Conservation (phyloP, 2,888 invertebrate genomes). For the Cheilosia vernalis region DNA sequence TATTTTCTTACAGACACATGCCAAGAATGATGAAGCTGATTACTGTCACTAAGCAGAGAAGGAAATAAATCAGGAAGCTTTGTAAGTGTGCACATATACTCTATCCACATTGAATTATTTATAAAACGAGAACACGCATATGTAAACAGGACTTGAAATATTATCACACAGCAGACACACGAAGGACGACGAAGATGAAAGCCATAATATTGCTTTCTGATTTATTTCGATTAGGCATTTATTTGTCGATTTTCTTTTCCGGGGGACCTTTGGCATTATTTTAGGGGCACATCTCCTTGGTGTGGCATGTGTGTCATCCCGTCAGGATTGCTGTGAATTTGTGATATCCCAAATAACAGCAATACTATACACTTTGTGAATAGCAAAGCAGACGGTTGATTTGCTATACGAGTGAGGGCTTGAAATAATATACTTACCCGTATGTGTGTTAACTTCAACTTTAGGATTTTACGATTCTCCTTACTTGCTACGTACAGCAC, state of each 20-base stretch:
- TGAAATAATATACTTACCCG: background rate
- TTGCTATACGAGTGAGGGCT: constrained; percentile 7
- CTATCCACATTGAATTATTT: constrained; percentile 34
- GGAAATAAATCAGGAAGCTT: constrained; percentile 44
- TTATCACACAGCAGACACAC: background rate
- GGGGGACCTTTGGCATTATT: constrained; percentile 13
- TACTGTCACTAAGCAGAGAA: constrained; percentile 30
- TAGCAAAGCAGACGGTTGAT: constrained; percentile 33
- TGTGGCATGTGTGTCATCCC: background rate
- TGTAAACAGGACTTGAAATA: constrained; percentile 20
- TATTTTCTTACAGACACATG: constrained; percentile 58
- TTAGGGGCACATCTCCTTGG: background rate
- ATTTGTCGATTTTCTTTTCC: constrained; percentile 29
- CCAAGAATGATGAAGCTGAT: constrained; percentile 55
- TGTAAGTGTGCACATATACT: constrained; percentile 23
- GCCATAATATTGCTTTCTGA: constrained; percentile 34
- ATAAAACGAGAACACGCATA: constrained; percentile 15
- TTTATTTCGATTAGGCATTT: constrained; percentile 64
- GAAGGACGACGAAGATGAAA: constrained; percentile 9
- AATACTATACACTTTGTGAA: constrained; percentile 57
- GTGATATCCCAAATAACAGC: constrained; percentile 34
- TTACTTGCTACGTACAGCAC: constrained; percentile 50
- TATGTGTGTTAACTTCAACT: constrained; percentile 37
- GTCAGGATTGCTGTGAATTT: constrained; percentile 26
- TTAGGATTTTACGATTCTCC: constrained; percentile 41